phyloP scores from a whole-genome alignment of 2,113 vertebrate species.

The Casuarius casuarius region DNA sequence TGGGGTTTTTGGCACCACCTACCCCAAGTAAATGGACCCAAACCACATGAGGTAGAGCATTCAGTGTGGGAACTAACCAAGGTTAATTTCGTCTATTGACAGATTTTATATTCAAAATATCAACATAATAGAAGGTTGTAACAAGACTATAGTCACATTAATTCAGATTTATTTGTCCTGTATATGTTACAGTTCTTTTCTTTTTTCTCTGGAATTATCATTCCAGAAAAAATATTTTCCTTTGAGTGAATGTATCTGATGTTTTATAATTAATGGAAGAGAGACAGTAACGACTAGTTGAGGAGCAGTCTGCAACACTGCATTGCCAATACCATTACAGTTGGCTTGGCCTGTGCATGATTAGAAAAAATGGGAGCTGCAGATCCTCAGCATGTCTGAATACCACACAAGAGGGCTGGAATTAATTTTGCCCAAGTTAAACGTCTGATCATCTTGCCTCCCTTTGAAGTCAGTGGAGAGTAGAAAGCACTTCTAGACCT shows the following conservation, averaged over 20 bases:
- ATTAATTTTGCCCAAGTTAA: background rate
- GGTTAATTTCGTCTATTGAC: background rate
- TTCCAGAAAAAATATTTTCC: constrained; percentile 2
- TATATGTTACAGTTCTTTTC: background rate
- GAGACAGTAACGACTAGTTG: background rate
- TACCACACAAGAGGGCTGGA: background rate
- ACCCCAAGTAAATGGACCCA: background rate
- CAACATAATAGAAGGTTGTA: background rate
- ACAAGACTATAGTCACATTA: background rate
- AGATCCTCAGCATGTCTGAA: background rate
- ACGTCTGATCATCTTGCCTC: background rate
- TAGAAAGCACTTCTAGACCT: background rate
- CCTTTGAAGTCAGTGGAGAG: constrained; percentile 32
- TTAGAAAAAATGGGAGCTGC: background rate
- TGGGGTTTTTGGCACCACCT: background rate
- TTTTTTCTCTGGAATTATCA: background rate
- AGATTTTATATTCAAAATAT: background rate
- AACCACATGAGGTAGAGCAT: background rate
- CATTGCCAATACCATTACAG: background rate
- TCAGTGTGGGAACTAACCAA: background rate
- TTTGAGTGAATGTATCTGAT: background rate
- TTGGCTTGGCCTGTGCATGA: background rate
- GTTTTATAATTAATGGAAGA: background rate
- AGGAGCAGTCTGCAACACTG: background rate
- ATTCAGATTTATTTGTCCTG: background rate